Evolutionary conservation across 1,140 invertebrate species (phyloP).

Genomic region (Calliphora vicina): DNA sequence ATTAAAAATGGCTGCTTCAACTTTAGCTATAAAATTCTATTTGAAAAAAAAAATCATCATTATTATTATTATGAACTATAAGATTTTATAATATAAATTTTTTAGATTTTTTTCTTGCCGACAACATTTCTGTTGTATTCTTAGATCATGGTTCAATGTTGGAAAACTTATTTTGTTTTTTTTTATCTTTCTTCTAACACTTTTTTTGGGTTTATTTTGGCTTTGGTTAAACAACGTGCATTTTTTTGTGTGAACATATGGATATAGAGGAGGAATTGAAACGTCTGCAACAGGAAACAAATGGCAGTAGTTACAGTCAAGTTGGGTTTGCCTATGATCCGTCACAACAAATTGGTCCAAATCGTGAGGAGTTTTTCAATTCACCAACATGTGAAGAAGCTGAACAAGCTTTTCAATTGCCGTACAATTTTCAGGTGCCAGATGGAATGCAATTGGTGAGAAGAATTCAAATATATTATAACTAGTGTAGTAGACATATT

Average conservation of each 20-base stretch:
- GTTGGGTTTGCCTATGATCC: conserved; percentile 79
- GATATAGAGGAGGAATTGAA: conserved; percentile 94
- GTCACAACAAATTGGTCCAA: conserved; percentile 48
- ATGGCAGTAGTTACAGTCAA: conserved; percentile 72
- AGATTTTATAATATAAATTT: background rate
- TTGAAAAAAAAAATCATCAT: background rate
- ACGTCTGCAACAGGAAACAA: conserved; percentile 74
- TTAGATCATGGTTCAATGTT: background rate
- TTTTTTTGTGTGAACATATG: background rate
- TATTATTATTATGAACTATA: background rate
- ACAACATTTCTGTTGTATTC: background rate
- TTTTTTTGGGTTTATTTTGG: conserved; percentile 36
- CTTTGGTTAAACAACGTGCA: no score
- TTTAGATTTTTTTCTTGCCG: conserved; percentile 21
- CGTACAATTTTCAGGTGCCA: conserved; percentile 76
- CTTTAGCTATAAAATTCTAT: background rate
- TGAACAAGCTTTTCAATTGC: conserved; percentile 77
- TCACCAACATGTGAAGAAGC: conserved; percentile 64
- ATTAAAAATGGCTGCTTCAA: background rate
- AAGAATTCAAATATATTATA: no score
- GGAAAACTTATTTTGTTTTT: conserved; percentile 39
- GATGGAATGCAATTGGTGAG: conserved; percentile 77
- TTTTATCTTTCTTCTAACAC: conserved; percentile 29
- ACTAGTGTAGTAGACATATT: no score
- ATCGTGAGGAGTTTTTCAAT: conserved; percentile 43